Conservation (phyloP, 2,113 vertebrate species). For the Arvicanthis niloticus region DNA sequence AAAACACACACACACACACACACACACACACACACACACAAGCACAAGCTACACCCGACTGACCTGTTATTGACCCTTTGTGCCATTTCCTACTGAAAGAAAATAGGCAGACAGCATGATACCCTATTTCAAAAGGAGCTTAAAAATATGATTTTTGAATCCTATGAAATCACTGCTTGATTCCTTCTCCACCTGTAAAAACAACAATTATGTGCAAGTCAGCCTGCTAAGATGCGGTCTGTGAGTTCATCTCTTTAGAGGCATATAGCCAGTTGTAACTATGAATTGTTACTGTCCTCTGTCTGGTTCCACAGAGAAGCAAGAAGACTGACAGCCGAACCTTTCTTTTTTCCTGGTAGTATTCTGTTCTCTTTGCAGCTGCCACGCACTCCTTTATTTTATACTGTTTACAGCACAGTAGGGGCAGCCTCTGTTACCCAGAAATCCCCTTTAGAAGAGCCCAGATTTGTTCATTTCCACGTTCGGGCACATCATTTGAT, state of each 20-base stretch:
- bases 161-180: neutral
- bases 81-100: neutral
- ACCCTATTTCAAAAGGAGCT: neutral
- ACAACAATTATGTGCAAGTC: neutral
- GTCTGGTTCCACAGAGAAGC: neutral
- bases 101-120: neutral
- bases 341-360: neutral
- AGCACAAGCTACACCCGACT: too few species aligned
- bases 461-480: constrained; percentile 44
- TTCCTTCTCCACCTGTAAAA: neutral
- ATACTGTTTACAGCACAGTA: neutral
- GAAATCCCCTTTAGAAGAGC: constrained; percentile 73
- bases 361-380: neutral
- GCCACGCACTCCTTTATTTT: neutral
- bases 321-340: neutral
- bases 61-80: neutral
- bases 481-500: constrained; percentile 65
- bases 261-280: neutral
- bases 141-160: neutral
- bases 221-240: neutral
- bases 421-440: constrained; percentile 53
- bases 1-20: neutral
- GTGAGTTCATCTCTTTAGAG: neutral
- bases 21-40: neutral
- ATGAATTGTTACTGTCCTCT: neutral